Conservation (phyloP, 2,888 invertebrate species). For the Dasypolia templi region DNA sequence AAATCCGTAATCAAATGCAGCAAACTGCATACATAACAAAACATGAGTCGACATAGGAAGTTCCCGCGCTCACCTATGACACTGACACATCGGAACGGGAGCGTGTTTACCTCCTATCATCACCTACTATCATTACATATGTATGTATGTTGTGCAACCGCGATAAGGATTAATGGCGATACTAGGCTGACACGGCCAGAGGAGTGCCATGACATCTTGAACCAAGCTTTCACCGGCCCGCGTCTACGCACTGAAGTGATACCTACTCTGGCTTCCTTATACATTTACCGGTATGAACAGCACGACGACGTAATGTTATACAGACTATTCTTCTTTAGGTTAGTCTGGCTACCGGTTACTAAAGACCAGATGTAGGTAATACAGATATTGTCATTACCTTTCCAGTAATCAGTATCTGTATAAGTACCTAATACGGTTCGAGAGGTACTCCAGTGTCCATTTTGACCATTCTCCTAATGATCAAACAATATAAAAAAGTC, state of each 20-base stretch:
- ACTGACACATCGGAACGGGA: slow-evolving; percentile 62
- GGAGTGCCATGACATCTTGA: slow-evolving; percentile 83
- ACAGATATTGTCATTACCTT: slow-evolving; percentile 9
- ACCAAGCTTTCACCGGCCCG: slow-evolving; percentile 84
- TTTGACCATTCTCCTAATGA: too few relatives aligned
- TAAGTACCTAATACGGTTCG: background rate
- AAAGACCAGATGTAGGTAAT: slow-evolving; percentile 13
- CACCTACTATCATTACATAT: slow-evolving; percentile 64
- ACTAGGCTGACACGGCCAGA: slow-evolving; percentile 67
- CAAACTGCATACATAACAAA: slow-evolving; percentile 41
- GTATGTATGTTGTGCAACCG: slow-evolving; percentile 67
- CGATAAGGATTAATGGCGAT: slow-evolving; percentile 79
- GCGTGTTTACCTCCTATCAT: slow-evolving; percentile 52
- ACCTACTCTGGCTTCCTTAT: slow-evolving; percentile 40
- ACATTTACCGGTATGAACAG: slow-evolving; percentile 11
- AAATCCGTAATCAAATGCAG: slow-evolving; percentile 18
- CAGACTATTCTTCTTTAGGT: slow-evolving; percentile 28
- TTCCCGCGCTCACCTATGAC: slow-evolving; percentile 62
- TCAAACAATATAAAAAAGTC: background rate
- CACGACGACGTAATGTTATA: slow-evolving; percentile 22
- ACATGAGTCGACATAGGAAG: slow-evolving; percentile 47
- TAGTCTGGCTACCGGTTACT: slow-evolving; percentile 16
- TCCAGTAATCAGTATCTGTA: background rate
- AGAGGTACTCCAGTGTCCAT: background rate
- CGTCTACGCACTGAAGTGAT: slow-evolving; percentile 66